phyloP scores from a whole-genome alignment of 2,888 invertebrate genomes.

The Orthonevra nobilis region DNA sequence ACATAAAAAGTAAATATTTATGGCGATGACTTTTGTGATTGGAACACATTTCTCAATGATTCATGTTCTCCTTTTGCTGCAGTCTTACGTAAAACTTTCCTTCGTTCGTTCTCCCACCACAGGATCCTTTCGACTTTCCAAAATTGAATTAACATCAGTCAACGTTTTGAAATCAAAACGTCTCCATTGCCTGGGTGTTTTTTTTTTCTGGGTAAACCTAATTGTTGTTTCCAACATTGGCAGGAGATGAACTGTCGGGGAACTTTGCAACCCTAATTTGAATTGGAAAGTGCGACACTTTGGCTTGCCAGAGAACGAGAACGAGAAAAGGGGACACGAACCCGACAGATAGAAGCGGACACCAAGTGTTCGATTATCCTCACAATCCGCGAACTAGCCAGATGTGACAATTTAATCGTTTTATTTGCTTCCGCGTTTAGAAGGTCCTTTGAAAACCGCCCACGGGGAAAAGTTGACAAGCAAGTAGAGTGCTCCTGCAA shows the following conservation, averaged over 20 bases:
- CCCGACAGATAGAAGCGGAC: too few relatives aligned
- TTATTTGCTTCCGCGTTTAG: slow-evolving; percentile 12
- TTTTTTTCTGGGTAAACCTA: slow-evolving; percentile 16
- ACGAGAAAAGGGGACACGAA: background rate
- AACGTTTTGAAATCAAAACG: slow-evolving; percentile 31
- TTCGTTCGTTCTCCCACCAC: background rate
- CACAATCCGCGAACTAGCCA: slow-evolving; percentile 61
- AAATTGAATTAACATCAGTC: slow-evolving; percentile 33
- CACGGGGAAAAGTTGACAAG: slow-evolving; percentile 27
- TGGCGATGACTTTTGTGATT: slow-evolving; percentile 39
- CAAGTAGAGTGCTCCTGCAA: too few relatives aligned
- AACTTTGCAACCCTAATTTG: slow-evolving; percentile 29
- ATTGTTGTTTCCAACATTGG: slow-evolving; percentile 45
- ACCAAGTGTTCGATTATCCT: slow-evolving; percentile 41
- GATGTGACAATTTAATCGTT: slow-evolving; percentile 61
- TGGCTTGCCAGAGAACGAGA: background rate
- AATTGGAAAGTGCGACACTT: slow-evolving; percentile 15
- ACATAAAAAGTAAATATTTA: slow-evolving; percentile 47
- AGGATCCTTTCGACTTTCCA: slow-evolving; percentile 1
- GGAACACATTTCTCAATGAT: slow-evolving; percentile 15
- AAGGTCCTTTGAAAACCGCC: slow-evolving; percentile 6
- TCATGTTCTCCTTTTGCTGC: background rate
- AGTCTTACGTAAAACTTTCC: background rate
- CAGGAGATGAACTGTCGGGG: background rate
- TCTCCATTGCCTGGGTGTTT: slow-evolving; percentile 18